Evolutionary conservation across 2,113 vertebrate genomes (phyloP).

Genomic region (Lepus timidus): DNA sequence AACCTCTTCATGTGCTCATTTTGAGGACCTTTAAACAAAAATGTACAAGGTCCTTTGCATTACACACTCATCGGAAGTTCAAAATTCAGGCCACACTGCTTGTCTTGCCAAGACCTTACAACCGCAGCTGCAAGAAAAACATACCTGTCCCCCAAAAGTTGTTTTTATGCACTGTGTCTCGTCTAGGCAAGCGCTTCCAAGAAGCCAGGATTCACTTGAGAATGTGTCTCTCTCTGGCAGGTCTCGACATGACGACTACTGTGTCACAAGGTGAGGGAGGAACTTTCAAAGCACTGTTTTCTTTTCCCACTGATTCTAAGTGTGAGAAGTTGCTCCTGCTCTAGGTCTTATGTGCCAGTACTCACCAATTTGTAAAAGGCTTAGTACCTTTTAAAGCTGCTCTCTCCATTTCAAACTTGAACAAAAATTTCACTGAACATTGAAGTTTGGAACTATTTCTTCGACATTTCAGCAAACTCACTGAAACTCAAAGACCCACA

Average conservation of each 20-base stretch:
- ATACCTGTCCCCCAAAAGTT: slow-evolving; percentile 93
- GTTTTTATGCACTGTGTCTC: slow-evolving; percentile 94
- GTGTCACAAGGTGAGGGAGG: slow-evolving; percentile 96
- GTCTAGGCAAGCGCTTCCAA: slow-evolving; percentile 99
- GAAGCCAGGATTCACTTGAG: slow-evolving; percentile 98
- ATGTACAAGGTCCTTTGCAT: slow-evolving; percentile 93
- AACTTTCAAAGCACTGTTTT: slow-evolving; percentile 93
- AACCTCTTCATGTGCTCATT: slow-evolving; percentile 96
- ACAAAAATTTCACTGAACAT: slow-evolving; percentile 89
- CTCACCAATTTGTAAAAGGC: slow-evolving; percentile 97
- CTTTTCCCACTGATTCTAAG: slow-evolving; percentile 93
- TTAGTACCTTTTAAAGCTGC: slow-evolving; percentile 94
- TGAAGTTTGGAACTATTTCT: slow-evolving; percentile 90
- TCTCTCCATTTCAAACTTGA: slow-evolving; percentile 96
- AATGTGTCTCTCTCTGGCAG: slow-evolving; percentile 99
- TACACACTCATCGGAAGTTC: slow-evolving; percentile 96
- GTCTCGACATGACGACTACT: slow-evolving; percentile 99
- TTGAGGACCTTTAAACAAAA: slow-evolving; percentile 95
- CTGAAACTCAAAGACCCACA: slow-evolving; percentile 92
- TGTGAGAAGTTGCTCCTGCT: slow-evolving; percentile 89
- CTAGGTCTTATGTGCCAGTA: slow-evolving; percentile 98
- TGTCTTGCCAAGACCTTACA: slow-evolving; percentile 99
- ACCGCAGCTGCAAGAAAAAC: slow-evolving; percentile 94
- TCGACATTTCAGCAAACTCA: slow-evolving; percentile 92
- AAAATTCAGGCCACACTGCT: slow-evolving; percentile 97